phyloP scores from a whole-genome alignment of 2,113 vertebrate genomes.

The Rafetus swinhoei region DNA sequence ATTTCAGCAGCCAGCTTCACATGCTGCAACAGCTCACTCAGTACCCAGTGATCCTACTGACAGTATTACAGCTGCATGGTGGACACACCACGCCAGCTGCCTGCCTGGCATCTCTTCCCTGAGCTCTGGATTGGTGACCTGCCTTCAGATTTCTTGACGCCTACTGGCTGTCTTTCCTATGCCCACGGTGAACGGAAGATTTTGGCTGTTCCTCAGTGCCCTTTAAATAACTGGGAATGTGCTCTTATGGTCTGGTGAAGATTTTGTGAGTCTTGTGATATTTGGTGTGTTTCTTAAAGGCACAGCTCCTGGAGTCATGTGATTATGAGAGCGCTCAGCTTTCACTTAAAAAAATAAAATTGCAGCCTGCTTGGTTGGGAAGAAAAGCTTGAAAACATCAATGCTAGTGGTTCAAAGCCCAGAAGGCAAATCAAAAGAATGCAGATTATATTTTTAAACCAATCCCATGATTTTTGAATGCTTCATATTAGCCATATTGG shows the following conservation, averaged over 20 bases:
- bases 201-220: not conserved
- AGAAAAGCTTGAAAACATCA: not conserved
- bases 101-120: not conserved
- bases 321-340: not conserved
- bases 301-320: not conserved
- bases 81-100: fast-evolving
- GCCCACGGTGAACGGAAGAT: not conserved
- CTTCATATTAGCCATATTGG: fast-evolving
- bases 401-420: not conserved
- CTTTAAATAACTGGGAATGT: not conserved
- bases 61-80: fast-evolving
- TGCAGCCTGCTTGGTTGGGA: not conserved
- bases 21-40: not conserved
- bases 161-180: not conserved
- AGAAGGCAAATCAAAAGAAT: not conserved
- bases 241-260: not conserved
- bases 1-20: not conserved
- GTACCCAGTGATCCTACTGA: not conserved
- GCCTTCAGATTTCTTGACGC: not conserved
- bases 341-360: not conserved
- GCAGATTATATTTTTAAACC: not conserved
- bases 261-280: not conserved
- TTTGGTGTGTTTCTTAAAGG: not conserved
- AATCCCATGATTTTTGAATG: not conserved
- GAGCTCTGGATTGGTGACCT: not conserved